These are phyloP conservation scores for Turritopsis rubra DNA, from an alignment of 30 jellyfish, hydroid and myxozoan species.

Conservation along the genomic window DNA sequence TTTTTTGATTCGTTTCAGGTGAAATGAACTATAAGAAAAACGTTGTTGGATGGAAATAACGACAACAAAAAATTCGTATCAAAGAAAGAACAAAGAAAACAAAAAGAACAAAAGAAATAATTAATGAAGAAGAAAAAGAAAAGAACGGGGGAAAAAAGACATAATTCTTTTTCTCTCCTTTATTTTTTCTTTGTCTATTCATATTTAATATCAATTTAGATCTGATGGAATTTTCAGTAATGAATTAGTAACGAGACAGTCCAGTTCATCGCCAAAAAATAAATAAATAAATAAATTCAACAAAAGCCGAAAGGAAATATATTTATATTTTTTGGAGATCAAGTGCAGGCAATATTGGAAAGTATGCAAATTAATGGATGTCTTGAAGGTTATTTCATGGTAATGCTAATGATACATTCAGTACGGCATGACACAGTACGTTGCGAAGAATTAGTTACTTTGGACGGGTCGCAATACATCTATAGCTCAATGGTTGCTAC, in stretches of 20 bases:
- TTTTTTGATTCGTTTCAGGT: neutral
- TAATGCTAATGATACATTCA: neutral
- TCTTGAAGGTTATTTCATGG: neutral
- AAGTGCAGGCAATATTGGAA: neutral
- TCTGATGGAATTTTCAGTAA: neutral
- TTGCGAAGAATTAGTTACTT: slow-evolving; percentile 7
- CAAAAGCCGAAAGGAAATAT: neutral
- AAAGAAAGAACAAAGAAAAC: neutral
- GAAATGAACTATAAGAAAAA: neutral
- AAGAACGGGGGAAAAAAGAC: neutral
- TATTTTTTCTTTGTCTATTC: neutral
- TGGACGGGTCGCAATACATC: slow-evolving; percentile 35
- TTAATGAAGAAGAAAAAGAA: neutral
- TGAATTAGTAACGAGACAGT: neutral
- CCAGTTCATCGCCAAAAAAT: neutral
- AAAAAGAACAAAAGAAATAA: neutral
- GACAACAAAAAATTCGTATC: too few species aligned
- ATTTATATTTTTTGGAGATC: neutral
- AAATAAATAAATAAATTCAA: neutral
- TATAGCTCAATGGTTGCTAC: neutral
- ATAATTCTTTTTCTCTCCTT: too few species aligned
- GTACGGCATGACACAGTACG: neutral
- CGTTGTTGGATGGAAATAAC: neutral
- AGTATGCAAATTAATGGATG: neutral
- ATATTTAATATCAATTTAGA: neutral